These are phyloP conservation scores for Phylloscopus collybita DNA, from an alignment of 2,797 vertebrate species.

Conservation along the genomic window DNA sequence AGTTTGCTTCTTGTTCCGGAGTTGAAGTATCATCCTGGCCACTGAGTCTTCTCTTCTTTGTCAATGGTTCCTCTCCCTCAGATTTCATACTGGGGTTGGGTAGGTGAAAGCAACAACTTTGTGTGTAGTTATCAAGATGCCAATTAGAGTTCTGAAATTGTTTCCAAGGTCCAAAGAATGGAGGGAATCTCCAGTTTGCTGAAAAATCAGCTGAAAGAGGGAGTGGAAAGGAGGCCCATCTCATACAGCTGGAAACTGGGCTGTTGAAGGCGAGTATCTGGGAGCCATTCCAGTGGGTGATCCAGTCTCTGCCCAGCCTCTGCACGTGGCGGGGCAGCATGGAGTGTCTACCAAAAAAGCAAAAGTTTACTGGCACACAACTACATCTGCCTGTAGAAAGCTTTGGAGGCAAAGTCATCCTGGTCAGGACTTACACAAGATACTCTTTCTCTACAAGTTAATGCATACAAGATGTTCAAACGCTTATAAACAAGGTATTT, in stretches of 20 bases:
- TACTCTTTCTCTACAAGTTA: background rate
- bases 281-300: constrained; percentile 68
- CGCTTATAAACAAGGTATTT: background rate
- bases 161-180: constrained; percentile 56
- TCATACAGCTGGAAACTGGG: constrained; percentile 63
- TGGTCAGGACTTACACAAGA: background rate
- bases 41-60: constrained; percentile 82
- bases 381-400: background rate
- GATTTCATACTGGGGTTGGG: constrained; percentile 78
- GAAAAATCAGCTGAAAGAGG: constrained; percentile 60
- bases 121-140: constrained; percentile 57
- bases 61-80: constrained; percentile 77
- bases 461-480: background rate
- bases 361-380: background rate
- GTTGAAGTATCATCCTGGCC: constrained; percentile 45
- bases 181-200: constrained; percentile 65
- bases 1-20: constrained; percentile 23
- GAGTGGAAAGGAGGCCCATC: constrained; percentile 70
- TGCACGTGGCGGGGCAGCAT: constrained; percentile 87
- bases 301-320: constrained; percentile 78
- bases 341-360: constrained; percentile 76
- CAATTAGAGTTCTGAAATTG: constrained; percentile 58
- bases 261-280: constrained; percentile 64
- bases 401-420: background rate
- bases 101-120: constrained; percentile 71